Percentiles rank a stretch among this genome's conserved stretches.
Conservation (phyloP, 2,113 vertebrate genomes). For the Podarcis raffonei region DNA sequence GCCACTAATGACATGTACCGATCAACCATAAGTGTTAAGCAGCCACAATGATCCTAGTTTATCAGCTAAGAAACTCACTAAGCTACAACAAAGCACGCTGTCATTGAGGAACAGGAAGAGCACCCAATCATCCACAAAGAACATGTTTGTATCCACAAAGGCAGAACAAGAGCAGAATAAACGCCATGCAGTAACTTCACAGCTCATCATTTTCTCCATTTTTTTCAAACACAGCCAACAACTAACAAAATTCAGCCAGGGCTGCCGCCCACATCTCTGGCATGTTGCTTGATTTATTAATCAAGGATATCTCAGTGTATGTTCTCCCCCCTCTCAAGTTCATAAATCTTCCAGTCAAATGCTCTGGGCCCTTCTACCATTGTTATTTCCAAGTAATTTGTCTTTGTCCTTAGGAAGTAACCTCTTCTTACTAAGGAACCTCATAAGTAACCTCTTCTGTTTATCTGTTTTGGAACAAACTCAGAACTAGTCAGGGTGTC, state of each 20-base stretch:
- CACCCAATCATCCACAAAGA: background rate
- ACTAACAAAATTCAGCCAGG: slow-evolving; percentile 6
- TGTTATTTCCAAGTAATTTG: slow-evolving; percentile 25
- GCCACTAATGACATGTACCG: background rate
- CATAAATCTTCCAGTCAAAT: slow-evolving; percentile 38
- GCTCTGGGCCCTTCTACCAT: slow-evolving; percentile 11
- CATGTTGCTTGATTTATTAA: slow-evolving; percentile 27
- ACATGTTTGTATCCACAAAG: background rate
- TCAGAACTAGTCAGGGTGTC: slow-evolving; percentile 15
- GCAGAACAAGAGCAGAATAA: background rate
- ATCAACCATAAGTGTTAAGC: background rate
- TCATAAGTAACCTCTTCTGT: background rate
- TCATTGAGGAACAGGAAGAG: slow-evolving; percentile 1
- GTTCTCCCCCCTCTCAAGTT: background rate
- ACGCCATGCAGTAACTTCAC: slow-evolving; percentile 8
- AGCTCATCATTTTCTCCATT: background rate
- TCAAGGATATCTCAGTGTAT: slow-evolving; percentile 2
- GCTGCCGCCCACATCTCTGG: background rate
- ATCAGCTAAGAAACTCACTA: background rate
- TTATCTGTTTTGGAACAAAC: slow-evolving; percentile 32
- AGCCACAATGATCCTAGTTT: background rate
- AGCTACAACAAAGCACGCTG: background rate
- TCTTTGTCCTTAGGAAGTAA: slow-evolving; percentile 17
- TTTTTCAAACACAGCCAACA: slow-evolving; percentile 11
- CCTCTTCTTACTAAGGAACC: background rate